Evolutionary conservation across 2,797 vertebrate genomes (phyloP).

Genomic region (Bufotes viridis): DNA sequence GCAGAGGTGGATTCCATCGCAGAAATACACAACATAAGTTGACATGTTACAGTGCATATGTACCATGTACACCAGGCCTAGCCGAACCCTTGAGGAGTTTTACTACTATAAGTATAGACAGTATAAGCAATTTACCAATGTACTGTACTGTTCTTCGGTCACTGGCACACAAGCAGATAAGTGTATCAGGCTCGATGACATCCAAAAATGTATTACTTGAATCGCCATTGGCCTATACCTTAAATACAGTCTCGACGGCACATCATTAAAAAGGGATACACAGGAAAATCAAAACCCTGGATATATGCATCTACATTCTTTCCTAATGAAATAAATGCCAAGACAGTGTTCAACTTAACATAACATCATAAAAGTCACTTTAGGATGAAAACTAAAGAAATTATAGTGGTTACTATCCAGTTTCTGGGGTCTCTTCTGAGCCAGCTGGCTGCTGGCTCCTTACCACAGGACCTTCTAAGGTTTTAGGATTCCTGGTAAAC

Average conservation of each 20-base stretch:
- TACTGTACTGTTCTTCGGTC: too few relatives aligned
- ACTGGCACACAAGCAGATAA: too few relatives aligned
- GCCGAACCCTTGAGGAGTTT: too few relatives aligned
- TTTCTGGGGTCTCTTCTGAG: neutral
- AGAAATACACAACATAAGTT: too few relatives aligned
- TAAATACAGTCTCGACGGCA: constrained; percentile 5
- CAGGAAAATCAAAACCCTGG: constrained; percentile 1
- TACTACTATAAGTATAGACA: too few relatives aligned
- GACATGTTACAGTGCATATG: too few relatives aligned
- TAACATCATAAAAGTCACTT: constrained; percentile 25
- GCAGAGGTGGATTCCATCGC: too few relatives aligned
- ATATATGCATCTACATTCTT: constrained; percentile 10
- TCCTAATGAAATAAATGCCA: constrained; percentile 25
- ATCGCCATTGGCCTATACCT: neutral
- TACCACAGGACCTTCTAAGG: constrained; percentile 24
- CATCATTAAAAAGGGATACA: neutral
- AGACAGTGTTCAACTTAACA: constrained; percentile 17
- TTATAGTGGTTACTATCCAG: constrained; percentile 15
- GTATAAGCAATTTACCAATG: too few relatives aligned
- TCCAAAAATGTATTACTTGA: neutral
- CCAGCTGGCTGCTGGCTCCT: constrained; percentile 17
- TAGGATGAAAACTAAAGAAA: constrained; percentile 28
- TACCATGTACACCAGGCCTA: too few relatives aligned
- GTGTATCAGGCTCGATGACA: neutral
- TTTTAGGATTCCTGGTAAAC: constrained; percentile 24